phyloP scores from a whole-genome alignment of 2,113 vertebrate species.

The Centrocercus urophasianus region DNA sequence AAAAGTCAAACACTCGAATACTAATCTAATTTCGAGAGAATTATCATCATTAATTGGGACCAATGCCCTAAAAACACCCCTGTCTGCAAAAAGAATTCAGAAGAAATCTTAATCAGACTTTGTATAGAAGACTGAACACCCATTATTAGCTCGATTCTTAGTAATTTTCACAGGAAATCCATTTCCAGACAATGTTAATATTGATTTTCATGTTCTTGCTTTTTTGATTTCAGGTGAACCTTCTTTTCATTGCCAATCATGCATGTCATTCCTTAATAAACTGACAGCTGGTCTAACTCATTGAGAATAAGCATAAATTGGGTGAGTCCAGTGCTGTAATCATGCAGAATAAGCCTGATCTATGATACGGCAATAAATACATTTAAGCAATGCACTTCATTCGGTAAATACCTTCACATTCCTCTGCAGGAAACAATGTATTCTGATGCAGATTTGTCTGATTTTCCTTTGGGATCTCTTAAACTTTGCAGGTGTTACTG shows the following conservation, averaged over 20 bases:
- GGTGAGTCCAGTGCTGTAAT: neutral
- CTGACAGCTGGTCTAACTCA: neutral
- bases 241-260: neutral
- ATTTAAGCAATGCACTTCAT: slow-evolving; percentile 29
- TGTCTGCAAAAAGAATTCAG: neutral
- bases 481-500: slow-evolving; percentile 61
- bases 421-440: slow-evolving; percentile 51
- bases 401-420: slow-evolving; percentile 34
- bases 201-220: neutral
- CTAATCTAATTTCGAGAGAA: neutral
- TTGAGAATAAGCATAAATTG: neutral
- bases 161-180: neutral
- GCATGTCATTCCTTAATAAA: neutral
- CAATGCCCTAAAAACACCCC: neutral
- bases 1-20: neutral
- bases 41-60: neutral
- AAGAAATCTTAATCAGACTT: neutral
- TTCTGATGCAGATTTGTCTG: slow-evolving; percentile 68
- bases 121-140: neutral
- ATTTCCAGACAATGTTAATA: neutral
- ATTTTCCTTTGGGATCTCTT: slow-evolving; percentile 57
- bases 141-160: neutral
- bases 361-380: slow-evolving; percentile 65
- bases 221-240: neutral
- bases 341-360: neutral